Base-by-base conservation (phyloP, 2,888 invertebrate genomes). In the Leucoptera coffeella region DNA sequence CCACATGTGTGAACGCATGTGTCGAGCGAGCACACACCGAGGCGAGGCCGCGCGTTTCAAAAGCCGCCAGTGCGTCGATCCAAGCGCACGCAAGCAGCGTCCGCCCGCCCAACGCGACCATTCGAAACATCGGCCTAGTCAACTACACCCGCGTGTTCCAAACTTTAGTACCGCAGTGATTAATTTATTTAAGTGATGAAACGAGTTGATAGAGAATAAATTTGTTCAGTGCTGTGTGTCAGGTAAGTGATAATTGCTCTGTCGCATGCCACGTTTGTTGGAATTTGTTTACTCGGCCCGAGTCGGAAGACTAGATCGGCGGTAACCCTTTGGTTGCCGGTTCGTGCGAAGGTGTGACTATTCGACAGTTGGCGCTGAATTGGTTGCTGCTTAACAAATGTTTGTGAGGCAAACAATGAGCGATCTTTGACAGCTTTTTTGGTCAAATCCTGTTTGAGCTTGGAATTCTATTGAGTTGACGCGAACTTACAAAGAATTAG, bases 191-290 rank as follows among this genome's bases (percentile, higher is more conserved):
- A 58, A 62, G 67, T 69, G 67, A 69, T 67, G 58, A 62, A 62
- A 60, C 55, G 45, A 55, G 61, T 64, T 65, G 61, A 64, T 64
- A 57, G 60, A 58, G 67, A 50, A 59, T 65, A 62, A 64, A 67
- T 58, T 61, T 59, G 61, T 59, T 55, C 49, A 51, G 62, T 62
- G 60, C 54, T 53, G 62, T 56, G 60, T 67, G 58, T 43, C 65
- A 65, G 69, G 69, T 69, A 61, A 67, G 69, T 67, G 67, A 56
- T 67, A 65, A 67, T 67, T 67, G 61, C 45, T 56, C 49, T 50
- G 49, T 53, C 52, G 51, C 48, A 50, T 44, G 54, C 51, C 53
- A 57, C 50, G 26, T 19, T 40, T n/a, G n/a, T n/a, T n/a, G n/a
- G n/a, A n/a, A n/a, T n/a, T 35, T 57, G 56, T 67, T 64, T 62